These are phyloP conservation scores for Oxyura jamaicensis DNA, from an alignment of 2,113 vertebrate genomes.

Conservation along the genomic window DNA sequence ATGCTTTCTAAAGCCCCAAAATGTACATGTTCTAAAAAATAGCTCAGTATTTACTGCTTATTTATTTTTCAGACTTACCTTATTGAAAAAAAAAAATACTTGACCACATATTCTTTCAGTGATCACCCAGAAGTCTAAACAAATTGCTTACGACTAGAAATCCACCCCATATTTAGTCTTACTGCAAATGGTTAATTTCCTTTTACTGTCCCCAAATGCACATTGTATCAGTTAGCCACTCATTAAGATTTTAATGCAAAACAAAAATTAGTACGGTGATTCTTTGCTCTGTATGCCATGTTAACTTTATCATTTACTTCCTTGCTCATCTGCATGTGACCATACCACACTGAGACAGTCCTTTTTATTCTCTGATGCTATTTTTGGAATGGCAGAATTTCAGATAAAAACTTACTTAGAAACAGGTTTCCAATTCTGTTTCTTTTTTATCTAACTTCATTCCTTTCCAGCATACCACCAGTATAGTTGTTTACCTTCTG, in stretches of 20 bases:
- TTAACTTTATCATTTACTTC: not conserved
- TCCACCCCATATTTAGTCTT: not conserved
- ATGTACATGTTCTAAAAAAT: not conserved
- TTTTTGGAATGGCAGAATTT: not conserved
- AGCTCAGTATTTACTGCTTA: not conserved
- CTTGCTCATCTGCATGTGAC: not conserved
- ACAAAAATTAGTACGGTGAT: not conserved
- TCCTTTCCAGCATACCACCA: not conserved
- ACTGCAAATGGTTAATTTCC: not conserved
- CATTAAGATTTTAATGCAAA: not conserved
- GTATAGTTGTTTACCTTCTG: not conserved
- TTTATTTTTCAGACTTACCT: not conserved
- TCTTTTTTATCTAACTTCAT: not conserved
- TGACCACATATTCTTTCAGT: not conserved
- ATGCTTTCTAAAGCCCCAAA: not conserved
- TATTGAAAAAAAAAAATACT: not conserved
- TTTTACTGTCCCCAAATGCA: not conserved
- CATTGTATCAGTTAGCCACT: not conserved
- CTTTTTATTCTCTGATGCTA: not conserved
- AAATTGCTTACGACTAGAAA: not conserved
- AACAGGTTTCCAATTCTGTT: not conserved
- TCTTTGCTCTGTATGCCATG: not conserved
- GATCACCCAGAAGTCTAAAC: not conserved
- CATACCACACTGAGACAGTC: not conserved
- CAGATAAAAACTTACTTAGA: not conserved